Evolutionary conservation across 1,140 invertebrate genomes (phyloP), one percentile per base, ranked within the genome.

Genomic region (Reticulitermes speratus): DNA sequence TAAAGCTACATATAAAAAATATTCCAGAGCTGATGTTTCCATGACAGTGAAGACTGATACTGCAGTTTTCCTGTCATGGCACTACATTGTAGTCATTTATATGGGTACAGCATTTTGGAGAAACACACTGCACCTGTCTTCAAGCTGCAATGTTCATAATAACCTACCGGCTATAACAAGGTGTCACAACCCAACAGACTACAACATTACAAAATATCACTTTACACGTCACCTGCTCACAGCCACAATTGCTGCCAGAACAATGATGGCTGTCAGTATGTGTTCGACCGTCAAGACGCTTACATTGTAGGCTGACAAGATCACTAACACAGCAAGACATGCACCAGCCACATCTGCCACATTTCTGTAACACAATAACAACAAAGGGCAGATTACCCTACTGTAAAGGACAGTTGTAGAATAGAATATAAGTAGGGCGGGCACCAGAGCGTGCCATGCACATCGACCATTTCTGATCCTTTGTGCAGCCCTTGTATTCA

Each of bases 251-350:
- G 94, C 94, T 30, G 96, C 96, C 19, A 96, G 90, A 82, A 95
- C 91, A 0, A 98, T 97, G 87, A 99, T 96, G 21, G 96, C 92
- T 6, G 96, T 97, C 0, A 99, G 91, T 45, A 99, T 94, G 90
- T 99, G 97, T 89, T 99, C 97, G 84, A 99, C 97, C 75, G 95
- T 95, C 5, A 99, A 91, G 44, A 99, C 97, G 91, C 98, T 97
- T 90, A 99, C 97, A 90, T 99, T 98, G 89, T 96, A 96, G 65
- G 98, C 93, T 0, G 98, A 95, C n/a, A 99, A 89, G 23, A 94
- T 91, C 52, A 98, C 90, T 12, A 99, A 91, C 21, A 99, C 95
- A 16, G 95, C 95, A 23, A 98, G 90, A 48, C 98, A 90, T 81
- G 97, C 96, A 65, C 97, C 98, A 87, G 95, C 94, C 38, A 99